Conservation (phyloP, 2,797 vertebrate genomes). For the Zenarchopterus dispar region DNA sequence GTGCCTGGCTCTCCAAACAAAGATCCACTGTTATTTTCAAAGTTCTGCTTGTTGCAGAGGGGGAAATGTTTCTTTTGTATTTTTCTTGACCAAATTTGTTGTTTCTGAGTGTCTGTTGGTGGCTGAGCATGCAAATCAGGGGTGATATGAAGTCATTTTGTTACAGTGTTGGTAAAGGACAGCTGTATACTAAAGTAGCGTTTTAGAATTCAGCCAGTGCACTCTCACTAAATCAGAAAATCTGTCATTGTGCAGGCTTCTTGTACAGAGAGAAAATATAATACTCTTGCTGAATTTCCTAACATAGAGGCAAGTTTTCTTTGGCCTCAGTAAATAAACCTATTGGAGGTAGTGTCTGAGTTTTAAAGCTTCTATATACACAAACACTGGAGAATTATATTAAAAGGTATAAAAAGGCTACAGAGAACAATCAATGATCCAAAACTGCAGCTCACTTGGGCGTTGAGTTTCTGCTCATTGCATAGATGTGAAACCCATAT, state of each 20-base stretch:
- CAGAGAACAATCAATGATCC: too few species aligned
- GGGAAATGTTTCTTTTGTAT: conserved; percentile 6
- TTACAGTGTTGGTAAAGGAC: conserved; percentile 19
- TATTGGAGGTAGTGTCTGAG: neutral
- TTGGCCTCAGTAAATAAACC: neutral
- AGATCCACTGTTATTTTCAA: conserved; percentile 15
- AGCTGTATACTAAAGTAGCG: conserved; percentile 13
- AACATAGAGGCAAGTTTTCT: neutral
- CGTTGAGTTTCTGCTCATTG: too few species aligned
- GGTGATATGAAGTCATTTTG: conserved; percentile 26
- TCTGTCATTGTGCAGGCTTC: conserved; percentile 16
- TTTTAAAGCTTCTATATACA: neutral
- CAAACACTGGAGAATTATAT: neutral
- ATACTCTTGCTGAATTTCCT: neutral
- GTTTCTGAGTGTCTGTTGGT: conserved; percentile 13
- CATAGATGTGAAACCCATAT: too few species aligned
- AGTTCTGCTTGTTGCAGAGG: conserved; percentile 9
- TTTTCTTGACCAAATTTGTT: conserved; percentile 23
- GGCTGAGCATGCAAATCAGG: conserved; percentile 21
- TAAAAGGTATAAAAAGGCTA: neutral
- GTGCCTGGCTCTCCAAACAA: conserved; percentile 14
- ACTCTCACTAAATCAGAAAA: conserved; percentile 35
- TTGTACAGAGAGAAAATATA: conserved; percentile 15
- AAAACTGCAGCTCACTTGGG: too few species aligned
- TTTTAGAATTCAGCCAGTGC: conserved; percentile 37